Percentiles rank a stretch among this genome's conserved stretches.
phyloP scores from a whole-genome alignment of 2,888 invertebrate genomes.

The Folsomia manolachei region DNA sequence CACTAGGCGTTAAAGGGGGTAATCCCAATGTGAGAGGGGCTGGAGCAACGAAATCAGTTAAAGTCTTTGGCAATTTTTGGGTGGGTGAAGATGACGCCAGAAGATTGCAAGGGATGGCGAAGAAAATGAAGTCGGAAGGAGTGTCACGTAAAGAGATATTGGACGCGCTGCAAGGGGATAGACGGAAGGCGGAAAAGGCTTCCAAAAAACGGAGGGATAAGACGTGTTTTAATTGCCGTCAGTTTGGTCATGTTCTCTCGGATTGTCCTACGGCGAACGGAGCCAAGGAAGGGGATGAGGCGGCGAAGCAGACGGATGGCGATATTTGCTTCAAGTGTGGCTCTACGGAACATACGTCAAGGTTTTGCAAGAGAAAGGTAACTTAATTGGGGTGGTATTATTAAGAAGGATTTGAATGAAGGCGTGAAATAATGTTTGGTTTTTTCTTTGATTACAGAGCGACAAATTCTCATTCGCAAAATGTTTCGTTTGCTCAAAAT shows the following conservation, averaged over 20 bases:
- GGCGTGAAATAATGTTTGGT: background rate
- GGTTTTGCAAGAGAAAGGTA: slow-evolving; percentile 51
- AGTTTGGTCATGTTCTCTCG: slow-evolving; percentile 73
- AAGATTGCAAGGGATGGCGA: slow-evolving; percentile 62
- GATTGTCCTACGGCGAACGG: slow-evolving; percentile 67
- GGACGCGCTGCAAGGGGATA: slow-evolving; percentile 66
- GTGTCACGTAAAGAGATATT: slow-evolving; percentile 68
- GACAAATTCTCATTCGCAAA: slow-evolving; percentile 75
- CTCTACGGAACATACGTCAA: slow-evolving; percentile 76
- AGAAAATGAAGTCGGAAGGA: slow-evolving; percentile 63
- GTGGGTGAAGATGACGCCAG: slow-evolving; percentile 69
- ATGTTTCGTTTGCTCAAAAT: slow-evolving; percentile 84
- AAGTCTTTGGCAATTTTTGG: slow-evolving; percentile 68
- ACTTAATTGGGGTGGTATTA: background rate
- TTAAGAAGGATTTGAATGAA: background rate
- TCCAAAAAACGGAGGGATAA: slow-evolving; percentile 66
- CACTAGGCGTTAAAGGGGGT: slow-evolving; percentile 28
- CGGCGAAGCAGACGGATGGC: slow-evolving; percentile 11
- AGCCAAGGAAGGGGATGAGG: background rate
- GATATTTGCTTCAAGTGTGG: slow-evolving; percentile 87
- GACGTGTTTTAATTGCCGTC: slow-evolving; percentile 60
- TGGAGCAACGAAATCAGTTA: slow-evolving; percentile 41
- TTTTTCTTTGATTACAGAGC: slow-evolving; percentile 53
- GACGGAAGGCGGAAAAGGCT: slow-evolving; percentile 70
- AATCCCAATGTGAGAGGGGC: slow-evolving; percentile 26